phyloP scores from a whole-genome alignment of 92 coral and sea anemone genomes.

The Chrysogorgia sp. region DNA sequence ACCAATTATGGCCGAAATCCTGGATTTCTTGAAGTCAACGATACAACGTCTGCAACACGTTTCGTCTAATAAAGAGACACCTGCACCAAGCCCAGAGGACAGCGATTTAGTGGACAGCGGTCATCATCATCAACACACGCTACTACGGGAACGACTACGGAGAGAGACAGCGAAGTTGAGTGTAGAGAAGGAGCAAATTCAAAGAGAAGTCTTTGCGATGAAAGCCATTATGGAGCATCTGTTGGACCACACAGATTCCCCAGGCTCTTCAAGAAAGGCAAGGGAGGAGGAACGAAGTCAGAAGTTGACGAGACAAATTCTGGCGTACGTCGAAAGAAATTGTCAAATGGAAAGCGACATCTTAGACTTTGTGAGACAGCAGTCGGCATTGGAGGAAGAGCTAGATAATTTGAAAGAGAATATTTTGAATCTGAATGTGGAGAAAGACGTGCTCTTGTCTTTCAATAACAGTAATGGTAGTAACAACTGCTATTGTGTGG shows the following conservation, averaged over 20 bases:
- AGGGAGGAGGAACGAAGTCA: conserved; percentile 67
- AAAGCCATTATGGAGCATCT: conserved; percentile 67
- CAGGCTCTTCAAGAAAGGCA: conserved; percentile 61
- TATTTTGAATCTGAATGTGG: conserved; percentile 75
- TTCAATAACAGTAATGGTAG: not conserved
- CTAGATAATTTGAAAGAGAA: conserved; percentile 69
- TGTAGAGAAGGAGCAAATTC: conserved; percentile 70
- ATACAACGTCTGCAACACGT: conserved; percentile 16
- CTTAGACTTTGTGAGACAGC: conserved; percentile 75
- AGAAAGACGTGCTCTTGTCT: conserved; percentile 28
- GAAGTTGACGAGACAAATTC: conserved; percentile 66
- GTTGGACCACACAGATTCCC: conserved; percentile 64
- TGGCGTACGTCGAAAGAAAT: conserved; percentile 83
- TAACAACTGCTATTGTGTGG: conserved; percentile 4
- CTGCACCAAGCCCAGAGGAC: not conserved
- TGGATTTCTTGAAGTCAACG: conserved; percentile 27
- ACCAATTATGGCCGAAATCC: conserved; percentile 27
- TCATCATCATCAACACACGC: conserved; percentile 43
- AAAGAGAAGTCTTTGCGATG: conserved; percentile 60
- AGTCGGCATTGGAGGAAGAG: conserved; percentile 79
- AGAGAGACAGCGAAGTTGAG: conserved; percentile 75
- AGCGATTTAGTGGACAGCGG: not conserved
- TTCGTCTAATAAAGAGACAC: not conserved
- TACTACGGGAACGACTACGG: conserved; percentile 69
- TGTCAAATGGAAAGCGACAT: conserved; percentile 79